These are phyloP conservation scores for Coleophora flavipennella DNA, from an alignment of 2,888 invertebrate genomes.

Conservation along the genomic window DNA sequence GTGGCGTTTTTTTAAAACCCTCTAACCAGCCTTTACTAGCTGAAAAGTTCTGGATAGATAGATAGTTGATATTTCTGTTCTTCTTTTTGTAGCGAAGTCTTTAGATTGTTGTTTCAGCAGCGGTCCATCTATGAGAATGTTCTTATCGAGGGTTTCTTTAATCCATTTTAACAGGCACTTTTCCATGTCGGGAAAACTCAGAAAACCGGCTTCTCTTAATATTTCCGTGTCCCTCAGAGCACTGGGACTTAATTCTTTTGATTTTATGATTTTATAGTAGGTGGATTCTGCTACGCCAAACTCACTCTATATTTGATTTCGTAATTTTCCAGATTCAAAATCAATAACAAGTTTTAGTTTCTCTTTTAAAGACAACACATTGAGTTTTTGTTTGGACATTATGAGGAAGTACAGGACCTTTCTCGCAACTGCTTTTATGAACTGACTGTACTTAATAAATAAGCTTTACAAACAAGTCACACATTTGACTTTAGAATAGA, in stretches of 20 bases:
- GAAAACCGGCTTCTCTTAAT: slow-evolving; percentile 13
- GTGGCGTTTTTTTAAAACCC: slow-evolving; percentile 13
- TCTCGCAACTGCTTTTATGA: too few relatives aligned
- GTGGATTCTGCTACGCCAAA: slow-evolving; percentile 16
- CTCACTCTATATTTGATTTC: slow-evolving; percentile 16
- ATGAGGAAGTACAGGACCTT: slow-evolving; percentile 13
- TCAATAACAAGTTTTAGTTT: slow-evolving; percentile 16
- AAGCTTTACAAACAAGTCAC: too few relatives aligned
- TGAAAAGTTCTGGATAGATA: slow-evolving; percentile 15
- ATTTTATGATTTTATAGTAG: slow-evolving; percentile 17
- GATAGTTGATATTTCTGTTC: too few relatives aligned
- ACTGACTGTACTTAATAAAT: too few relatives aligned
- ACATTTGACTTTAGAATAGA: too few relatives aligned
- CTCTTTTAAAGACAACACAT: slow-evolving; percentile 15
- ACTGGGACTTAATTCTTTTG: slow-evolving; percentile 18
- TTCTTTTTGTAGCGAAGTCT: slow-evolving; percentile 15
- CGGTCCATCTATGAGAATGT: slow-evolving; percentile 15
- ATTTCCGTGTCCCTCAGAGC: slow-evolving; percentile 17
- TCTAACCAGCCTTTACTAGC: slow-evolving; percentile 18
- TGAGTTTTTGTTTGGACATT: slow-evolving; percentile 16
- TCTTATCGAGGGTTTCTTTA: slow-evolving; percentile 12
- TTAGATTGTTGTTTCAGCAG: slow-evolving; percentile 17
- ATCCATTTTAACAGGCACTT: slow-evolving; percentile 15
- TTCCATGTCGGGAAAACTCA: slow-evolving; percentile 14
- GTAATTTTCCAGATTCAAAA: slow-evolving; percentile 18